phyloP scores from a whole-genome alignment of 2,797 vertebrate species.

The Neomorphus geoffroyi region DNA sequence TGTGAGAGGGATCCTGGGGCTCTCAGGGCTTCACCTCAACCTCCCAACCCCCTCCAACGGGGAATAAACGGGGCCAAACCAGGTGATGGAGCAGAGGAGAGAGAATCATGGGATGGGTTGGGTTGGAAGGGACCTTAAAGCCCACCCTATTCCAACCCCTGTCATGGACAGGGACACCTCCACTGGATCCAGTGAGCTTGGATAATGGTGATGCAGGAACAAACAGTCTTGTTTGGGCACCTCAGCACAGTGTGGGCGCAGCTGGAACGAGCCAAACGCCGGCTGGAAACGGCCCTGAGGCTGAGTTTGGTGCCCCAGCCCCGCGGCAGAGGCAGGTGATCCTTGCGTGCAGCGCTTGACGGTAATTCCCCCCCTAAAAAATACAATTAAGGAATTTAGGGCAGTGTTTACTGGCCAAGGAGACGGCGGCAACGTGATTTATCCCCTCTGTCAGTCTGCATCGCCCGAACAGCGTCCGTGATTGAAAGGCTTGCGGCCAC shows the following conservation, averaged over 20 bases:
- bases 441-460: background rate
- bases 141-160: no score
- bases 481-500: background rate
- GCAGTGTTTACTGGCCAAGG: background rate
- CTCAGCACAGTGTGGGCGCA: rapidly evolving
- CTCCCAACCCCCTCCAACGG: background rate
- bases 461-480: background rate
- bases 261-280: rapidly evolving
- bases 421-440: background rate
- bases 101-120: no score
- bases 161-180: no score
- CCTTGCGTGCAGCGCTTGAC: background rate
- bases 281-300: background rate
- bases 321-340: background rate
- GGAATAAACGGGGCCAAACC: background rate
- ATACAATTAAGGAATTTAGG: rapidly evolving
- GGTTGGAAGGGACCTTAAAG: no score
- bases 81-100: rapidly evolving
- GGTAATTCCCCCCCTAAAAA: background rate
- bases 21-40: background rate
- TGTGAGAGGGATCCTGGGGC: background rate
- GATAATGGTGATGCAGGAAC: background rate
- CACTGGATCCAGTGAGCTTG: background rate
- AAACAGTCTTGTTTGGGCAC: background rate
- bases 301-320: background rate